A percentile compares a stretch with the other conserved stretches of the same genome.
Conservation (phyloP, 2,888 invertebrate genomes). For the Diabrotica balteata region DNA sequence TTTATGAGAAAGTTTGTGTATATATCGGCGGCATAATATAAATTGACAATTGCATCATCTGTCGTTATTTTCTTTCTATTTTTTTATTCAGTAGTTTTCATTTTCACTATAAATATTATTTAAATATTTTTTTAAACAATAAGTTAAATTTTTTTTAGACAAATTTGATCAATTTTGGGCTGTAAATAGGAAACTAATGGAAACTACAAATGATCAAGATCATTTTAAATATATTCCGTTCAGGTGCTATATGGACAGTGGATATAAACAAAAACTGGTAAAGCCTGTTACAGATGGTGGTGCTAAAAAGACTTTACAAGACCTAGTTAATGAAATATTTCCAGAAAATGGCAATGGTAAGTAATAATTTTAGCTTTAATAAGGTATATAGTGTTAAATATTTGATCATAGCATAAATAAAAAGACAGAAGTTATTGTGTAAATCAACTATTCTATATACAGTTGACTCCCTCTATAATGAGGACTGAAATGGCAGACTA, state of each 20-base stretch:
- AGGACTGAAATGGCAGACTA: no score
- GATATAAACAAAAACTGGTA: slow-evolving; percentile 77
- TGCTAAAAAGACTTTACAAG: slow-evolving; percentile 72
- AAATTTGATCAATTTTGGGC: slow-evolving; percentile 99
- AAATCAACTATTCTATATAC: no score
- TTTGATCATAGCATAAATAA: no score
- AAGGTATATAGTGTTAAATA: slow-evolving; percentile 6
- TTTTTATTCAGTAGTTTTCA: no score
- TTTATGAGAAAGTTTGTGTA: no score
- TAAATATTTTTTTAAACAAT: no score
- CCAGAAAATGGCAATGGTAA: slow-evolving; percentile 65
- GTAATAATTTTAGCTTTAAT: slow-evolving; percentile 7
- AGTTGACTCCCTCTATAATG: no score
- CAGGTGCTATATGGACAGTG: slow-evolving; percentile 78
- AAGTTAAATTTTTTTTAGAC: slow-evolving; percentile 65
- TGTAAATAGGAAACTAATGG: slow-evolving; percentile 95
- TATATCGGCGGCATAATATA: no score
- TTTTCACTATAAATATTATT: no score
- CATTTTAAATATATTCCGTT: slow-evolving; percentile 90
- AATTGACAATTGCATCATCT: no score
- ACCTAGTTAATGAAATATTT: slow-evolving; percentile 74
- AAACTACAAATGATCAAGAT: slow-evolving; percentile 78
- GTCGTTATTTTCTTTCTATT: no score
- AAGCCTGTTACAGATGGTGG: slow-evolving; percentile 80
- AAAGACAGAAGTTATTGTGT: no score